Conservation (phyloP, 2,888 invertebrate genomes). For the Arctia plantaginis region DNA sequence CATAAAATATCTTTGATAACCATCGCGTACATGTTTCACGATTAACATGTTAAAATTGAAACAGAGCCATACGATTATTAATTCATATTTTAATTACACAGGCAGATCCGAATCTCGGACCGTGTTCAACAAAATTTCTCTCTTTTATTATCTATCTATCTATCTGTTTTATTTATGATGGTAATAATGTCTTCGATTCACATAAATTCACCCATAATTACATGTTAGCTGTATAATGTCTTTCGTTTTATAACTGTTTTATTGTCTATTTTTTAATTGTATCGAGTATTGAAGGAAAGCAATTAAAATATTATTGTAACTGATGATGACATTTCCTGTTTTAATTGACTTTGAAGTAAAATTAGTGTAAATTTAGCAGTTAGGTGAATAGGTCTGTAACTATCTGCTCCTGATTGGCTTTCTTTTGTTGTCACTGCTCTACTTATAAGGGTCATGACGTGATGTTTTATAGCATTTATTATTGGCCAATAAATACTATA, state of each 20-base stretch:
- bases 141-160: conserved; percentile 51
- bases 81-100: conserved; percentile 35
- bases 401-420: too few relatives aligned
- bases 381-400: too few relatives aligned
- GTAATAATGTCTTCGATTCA: conserved; percentile 69
- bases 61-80: conserved; percentile 18
- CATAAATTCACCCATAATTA: conserved; percentile 72
- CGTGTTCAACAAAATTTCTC: conserved; percentile 20
- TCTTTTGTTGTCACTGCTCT: neutral
- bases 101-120: conserved; percentile 16
- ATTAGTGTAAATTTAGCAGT: neutral
- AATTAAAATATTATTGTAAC: conserved; percentile 23
- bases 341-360: conserved; percentile 5
- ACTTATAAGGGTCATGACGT: neutral
- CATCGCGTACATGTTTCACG: conserved; percentile 3
- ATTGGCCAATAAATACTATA: too few relatives aligned
- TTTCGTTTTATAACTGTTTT: conserved; percentile 41
- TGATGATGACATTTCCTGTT: neutral
- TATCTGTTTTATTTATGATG: conserved; percentile 65
- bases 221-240: conserved; percentile 55
- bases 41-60: conserved; percentile 19
- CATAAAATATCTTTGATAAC: conserved; percentile 4
- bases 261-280: conserved; percentile 20
- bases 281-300: conserved; percentile 14
- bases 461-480: too few relatives aligned